Evolutionary conservation across 2,113 vertebrate genomes (phyloP).

Genomic region (Aramus guarauna): DNA sequence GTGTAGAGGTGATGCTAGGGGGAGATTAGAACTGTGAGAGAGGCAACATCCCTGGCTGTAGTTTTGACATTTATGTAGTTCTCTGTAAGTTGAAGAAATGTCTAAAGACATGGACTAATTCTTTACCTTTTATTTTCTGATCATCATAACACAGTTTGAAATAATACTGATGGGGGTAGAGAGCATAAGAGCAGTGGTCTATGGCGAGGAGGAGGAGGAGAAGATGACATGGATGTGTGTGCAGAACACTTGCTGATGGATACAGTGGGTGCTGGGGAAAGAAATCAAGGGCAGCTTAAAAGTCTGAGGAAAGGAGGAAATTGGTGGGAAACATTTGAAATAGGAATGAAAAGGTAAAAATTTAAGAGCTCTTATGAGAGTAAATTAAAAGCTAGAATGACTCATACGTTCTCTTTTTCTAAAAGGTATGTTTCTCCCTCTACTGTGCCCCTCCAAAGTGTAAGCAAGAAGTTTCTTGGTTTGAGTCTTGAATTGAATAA

Average conservation of each 20-base stretch:
- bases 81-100: background rate
- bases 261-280: background rate
- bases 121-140: background rate
- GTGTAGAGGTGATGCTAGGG: background rate
- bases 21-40: background rate
- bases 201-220: background rate
- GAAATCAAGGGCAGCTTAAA: background rate
- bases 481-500: background rate
- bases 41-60: background rate
- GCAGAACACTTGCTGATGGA: background rate
- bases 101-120: background rate
- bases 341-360: background rate
- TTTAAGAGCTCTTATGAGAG: background rate
- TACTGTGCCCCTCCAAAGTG: accelerated
- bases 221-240: accelerated
- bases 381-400: background rate
- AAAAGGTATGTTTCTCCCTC: background rate
- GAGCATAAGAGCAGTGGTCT: background rate
- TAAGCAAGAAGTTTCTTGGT: background rate
- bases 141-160: background rate
- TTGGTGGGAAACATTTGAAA: background rate
- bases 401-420: too few species aligned
- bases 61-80: accelerated
- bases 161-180: background rate
- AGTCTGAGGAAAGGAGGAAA: background rate